Conservation (phyloP, 2,888 invertebrate species). For the Beris morrisii region DNA sequence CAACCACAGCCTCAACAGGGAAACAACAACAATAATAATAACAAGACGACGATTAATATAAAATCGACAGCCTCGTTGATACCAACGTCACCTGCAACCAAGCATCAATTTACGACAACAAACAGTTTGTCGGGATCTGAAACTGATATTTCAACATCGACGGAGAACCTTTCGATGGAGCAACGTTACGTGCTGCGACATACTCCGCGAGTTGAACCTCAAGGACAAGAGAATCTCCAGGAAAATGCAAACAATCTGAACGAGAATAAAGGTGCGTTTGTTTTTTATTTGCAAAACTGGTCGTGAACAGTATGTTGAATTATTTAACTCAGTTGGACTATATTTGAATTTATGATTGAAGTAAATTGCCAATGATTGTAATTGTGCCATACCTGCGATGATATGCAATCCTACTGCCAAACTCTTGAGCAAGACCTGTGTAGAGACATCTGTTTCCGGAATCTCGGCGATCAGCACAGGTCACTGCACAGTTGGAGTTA, state of each 20-base stretch:
- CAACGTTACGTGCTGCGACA: conserved; percentile 76
- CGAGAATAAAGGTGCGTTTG: conserved; percentile 38
- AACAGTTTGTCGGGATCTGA: conserved; percentile 75
- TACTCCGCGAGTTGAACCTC: conserved; percentile 80
- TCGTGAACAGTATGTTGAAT: neutral
- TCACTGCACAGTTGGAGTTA: too few relatives aligned
- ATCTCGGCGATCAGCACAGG: too few relatives aligned
- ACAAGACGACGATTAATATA: conserved; percentile 24
- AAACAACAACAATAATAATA: conserved; percentile 20
- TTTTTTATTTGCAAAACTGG: neutral
- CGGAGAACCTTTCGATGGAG: conserved; percentile 84
- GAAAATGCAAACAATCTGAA: conserved; percentile 48
- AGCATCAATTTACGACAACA: conserved; percentile 34
- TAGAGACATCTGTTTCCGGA: too few relatives aligned
- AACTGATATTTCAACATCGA: conserved; percentile 87
- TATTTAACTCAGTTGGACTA: neutral
- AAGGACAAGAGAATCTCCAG: conserved; percentile 82
- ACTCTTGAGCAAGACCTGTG: too few relatives aligned
- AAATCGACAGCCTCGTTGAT: conserved; percentile 8
- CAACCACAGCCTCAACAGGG: conserved; percentile 37
- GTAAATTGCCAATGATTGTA: neutral
- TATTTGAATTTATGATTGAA: neutral
- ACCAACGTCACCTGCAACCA: conserved; percentile 13
- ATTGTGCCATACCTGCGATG: too few relatives aligned
- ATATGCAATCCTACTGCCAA: too few relatives aligned